Evolutionary conservation across 1,140 invertebrate genomes (phyloP), one percentile per base, ranked within the genome.

Genomic region (Melitaea cinxia): DNA sequence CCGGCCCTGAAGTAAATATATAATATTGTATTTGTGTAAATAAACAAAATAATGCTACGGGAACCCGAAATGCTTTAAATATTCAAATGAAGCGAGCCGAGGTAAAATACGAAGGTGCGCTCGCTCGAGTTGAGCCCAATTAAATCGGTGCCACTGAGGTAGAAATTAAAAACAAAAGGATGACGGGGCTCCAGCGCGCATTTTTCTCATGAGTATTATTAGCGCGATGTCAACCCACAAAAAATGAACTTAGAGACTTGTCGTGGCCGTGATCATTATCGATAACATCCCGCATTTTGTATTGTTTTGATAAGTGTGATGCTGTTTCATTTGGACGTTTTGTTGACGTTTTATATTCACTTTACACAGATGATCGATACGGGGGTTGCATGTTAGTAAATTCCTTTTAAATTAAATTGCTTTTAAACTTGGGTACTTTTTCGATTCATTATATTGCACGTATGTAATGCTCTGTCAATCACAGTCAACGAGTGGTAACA

Each of bases 121-220:
- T 83, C 80, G 85, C 70, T 81, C 85, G 87, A 87, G 79, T 83
- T 85, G 84, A 80, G 85, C 77, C 88, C 88, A 90, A 90, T 90
- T 90, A 89, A 90, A 90, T 89, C 85, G 88, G 82, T 90, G 88
- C 88, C 88, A 90, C 88, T 89, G 88, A 88, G 88, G 88, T 90
- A 88, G 88, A 89, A 90, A 90, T 89, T 89, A 90, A 90, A 90
- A 89, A 89, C 88, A 90, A 90, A 90, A 90, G 84, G 85, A 90
- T 85, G 87, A 88, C 78, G 79, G 81, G 80, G 81, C 82, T 83
- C 84, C 82, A 70, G 80, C 85, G 83, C 81, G 79, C 85, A 88
- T 90, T 89, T 88, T 89, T 88, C 88, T 90, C 88, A 88, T 88
- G 85, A 87, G 85, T 90, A 90, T 90, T 90, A 90, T 88, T 90